Evolutionary conservation across 2,797 vertebrate species (phyloP).

Genomic region (Ctenochaetus hawaiiensis): DNA sequence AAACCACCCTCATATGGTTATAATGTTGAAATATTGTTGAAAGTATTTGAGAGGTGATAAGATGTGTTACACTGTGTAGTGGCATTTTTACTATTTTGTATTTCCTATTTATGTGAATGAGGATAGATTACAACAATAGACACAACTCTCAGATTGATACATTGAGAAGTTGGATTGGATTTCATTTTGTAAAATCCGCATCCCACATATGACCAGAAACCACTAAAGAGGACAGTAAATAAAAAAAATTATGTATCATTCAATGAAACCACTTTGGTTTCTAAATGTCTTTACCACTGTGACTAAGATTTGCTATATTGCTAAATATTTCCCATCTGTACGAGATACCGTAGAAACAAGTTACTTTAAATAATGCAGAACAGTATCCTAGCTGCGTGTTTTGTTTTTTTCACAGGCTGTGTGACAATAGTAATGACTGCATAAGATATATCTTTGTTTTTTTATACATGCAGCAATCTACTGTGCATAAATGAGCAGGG

Average conservation of each 20-base stretch:
- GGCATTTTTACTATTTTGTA: not conserved
- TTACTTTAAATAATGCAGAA: not conserved
- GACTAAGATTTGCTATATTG: not conserved
- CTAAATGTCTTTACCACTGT: not conserved
- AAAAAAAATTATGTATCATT: not conserved
- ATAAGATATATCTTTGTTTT: not conserved
- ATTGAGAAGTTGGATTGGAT: not conserved
- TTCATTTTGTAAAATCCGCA: not conserved
- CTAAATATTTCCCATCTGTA: slow-evolving; percentile 6
- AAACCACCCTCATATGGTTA: not conserved
- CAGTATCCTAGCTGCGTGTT: not conserved
- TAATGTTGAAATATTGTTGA: not conserved
- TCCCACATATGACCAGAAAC: not conserved
- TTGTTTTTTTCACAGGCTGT: not conserved
- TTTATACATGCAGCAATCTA: not conserved
- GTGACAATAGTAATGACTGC: not conserved
- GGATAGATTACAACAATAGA: not conserved
- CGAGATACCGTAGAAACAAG: not conserved
- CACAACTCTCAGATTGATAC: not conserved
- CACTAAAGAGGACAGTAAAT: not conserved
- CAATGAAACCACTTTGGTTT: not conserved
- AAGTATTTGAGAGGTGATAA: not conserved
- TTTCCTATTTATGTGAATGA: not conserved
- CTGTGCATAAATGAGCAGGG: not conserved
- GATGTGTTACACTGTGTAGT: not conserved